Evolutionary conservation across 2,797 vertebrate species (phyloP).

Genomic region (Basileuterus tristriatus): DNA sequence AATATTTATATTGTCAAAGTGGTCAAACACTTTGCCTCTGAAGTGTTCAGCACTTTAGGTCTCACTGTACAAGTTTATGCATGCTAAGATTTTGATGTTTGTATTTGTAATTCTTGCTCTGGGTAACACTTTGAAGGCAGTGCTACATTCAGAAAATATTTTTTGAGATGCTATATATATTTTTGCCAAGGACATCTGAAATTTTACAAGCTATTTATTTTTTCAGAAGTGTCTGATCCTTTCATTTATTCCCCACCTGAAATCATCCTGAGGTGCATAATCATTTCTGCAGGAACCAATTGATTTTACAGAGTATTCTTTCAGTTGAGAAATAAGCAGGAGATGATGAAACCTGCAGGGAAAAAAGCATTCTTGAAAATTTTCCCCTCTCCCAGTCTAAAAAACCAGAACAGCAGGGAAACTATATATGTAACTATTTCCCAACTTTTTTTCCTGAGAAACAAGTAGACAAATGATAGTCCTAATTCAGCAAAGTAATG

Average conservation of each 20-base stretch:
- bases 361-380: not conserved
- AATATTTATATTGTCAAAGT: not conserved
- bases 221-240: not conserved
- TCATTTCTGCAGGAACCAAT: not conserved
- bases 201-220: not conserved
- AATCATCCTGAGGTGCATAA: not conserved
- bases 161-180: not conserved
- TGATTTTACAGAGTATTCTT: slow-evolving; percentile 4
- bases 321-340: not conserved
- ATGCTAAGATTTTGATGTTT: not conserved
- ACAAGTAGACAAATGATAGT: not conserved
- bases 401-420: not conserved
- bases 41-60: not conserved
- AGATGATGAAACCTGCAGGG: not conserved
- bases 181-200: slow-evolving; percentile 14
- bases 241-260: not conserved
- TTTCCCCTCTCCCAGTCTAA: not conserved
- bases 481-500: not conserved
- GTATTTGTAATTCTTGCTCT: not conserved
- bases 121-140: not conserved
- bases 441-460: not conserved
- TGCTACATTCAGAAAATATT: not conserved
- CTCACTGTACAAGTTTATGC: not conserved
- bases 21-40: not conserved
- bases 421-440: not conserved